Evolutionary conservation across 2,888 invertebrate genomes (phyloP).

Genomic region (Patella caerulea): DNA sequence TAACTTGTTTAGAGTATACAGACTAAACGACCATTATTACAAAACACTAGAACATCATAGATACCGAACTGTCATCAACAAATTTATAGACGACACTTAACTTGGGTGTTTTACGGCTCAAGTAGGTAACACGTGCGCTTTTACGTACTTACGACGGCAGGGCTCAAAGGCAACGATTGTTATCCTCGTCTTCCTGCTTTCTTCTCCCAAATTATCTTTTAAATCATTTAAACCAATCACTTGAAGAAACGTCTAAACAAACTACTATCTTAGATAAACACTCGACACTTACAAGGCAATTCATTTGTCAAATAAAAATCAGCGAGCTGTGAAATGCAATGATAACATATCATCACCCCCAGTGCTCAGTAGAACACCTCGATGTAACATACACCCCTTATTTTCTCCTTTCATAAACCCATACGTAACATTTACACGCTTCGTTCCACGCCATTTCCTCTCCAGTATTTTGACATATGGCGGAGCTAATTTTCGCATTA

Average conservation of each 20-base stretch:
- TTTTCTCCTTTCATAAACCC: neutral
- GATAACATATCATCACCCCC: constrained; percentile 1
- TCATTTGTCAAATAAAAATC: constrained; percentile 7
- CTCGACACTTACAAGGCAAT: constrained; percentile 1
- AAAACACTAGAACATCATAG: neutral
- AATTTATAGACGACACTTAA: neutral
- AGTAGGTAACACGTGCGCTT: neutral
- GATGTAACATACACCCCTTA: neutral
- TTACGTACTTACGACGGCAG: neutral
- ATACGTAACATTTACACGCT: constrained; percentile 2
- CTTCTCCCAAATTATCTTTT: neutral
- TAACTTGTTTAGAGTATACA: no score
- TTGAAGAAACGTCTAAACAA: constrained; percentile 7
- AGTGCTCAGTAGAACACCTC: neutral
- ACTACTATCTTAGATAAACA: constrained; percentile 1
- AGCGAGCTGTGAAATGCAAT: neutral
- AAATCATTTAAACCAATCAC: constrained; percentile 8
- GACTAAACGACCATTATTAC: no score
- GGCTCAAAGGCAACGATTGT: neutral
- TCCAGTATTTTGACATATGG: constrained; percentile 5
- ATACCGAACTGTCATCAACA: constrained; percentile 1
- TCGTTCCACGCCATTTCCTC: neutral
- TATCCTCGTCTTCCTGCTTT: neutral
- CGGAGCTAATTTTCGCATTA: constrained; percentile 5
- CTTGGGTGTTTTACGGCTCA: neutral